Evolutionary conservation across 2,888 invertebrate genomes (phyloP), one percentile per base, ranked within the genome.

Genomic region (Phortica okadai): DNA sequence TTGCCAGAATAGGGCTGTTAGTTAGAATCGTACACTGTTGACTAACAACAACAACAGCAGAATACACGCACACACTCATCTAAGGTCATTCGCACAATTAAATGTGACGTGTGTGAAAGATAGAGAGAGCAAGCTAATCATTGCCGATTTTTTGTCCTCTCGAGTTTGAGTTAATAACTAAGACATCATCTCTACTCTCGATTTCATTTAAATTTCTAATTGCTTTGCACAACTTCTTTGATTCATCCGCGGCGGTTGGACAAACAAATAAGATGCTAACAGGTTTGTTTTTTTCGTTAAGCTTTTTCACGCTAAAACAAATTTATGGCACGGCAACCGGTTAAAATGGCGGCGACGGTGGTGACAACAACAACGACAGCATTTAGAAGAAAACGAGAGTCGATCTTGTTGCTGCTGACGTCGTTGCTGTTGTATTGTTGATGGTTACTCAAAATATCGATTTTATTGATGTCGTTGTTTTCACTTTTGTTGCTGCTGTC

Each of bases 131-230:
- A 33, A 33, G 33, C 33, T 4, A 33, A 33, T 33, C 33, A 33
- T 33, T 4, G 33, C 0, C 33, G 4, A 33, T 33, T 33, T 33
- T 33, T 33, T 33, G 33, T 33, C 33, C 3, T 1, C 33, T 33
- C 33, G 4, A 33, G 3, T 33, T 33, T 33, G 33, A 33, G 33
- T 5, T 33, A 33, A 33, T 33, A 33, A 33, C 33, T 33, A 33
- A 33, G 50, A 14, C 14, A 50, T 50, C 8, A 11, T 50, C 14
- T 50, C 74, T 56, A 79, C 89, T 89, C 83, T 87, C 86, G 80
- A 77, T 89, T 88, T 89, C 84, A 82, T 89, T 88, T 86, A 79
- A 82, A 84, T 84, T 86, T 86, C 80, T 82, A 79, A 79, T 80
- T 64, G 67, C 64, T 72, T 70, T 70, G 50, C 25, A 72, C 21